Evolutionary conservation across 2,888 invertebrate genomes (phyloP).

Genomic region (Cataglyphis livida): DNA sequence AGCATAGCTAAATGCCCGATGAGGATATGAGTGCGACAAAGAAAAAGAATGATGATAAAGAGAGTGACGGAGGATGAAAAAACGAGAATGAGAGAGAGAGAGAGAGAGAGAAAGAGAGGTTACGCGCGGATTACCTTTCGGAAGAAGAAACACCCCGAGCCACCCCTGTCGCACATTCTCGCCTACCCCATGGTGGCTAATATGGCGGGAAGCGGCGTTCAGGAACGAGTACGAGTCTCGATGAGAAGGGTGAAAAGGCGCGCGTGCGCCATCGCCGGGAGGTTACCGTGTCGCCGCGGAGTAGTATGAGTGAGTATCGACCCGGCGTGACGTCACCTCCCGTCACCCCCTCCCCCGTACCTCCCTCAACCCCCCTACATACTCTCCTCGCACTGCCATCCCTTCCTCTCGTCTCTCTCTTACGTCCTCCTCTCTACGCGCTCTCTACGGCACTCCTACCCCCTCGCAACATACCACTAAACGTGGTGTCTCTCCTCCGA

Average conservation of each 20-base stretch:
- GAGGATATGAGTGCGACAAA: conserved; percentile 36
- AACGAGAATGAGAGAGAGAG: conserved; percentile 35
- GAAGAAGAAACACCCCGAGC: conserved; percentile 90
- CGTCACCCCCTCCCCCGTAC: conserved; percentile 30
- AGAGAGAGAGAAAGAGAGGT: conserved; percentile 39
- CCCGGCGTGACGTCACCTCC: conserved; percentile 82
- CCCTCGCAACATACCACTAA: conserved; percentile 29
- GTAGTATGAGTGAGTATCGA: conserved; percentile 82
- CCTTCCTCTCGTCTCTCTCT: not conserved
- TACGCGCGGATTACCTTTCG: conserved; percentile 86
- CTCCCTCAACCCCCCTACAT: conserved; percentile 12
- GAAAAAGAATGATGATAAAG: conserved; percentile 18
- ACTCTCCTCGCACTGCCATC: conserved; percentile 38
- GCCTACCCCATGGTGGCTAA: conserved; percentile 83
- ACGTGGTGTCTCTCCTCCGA: not conserved
- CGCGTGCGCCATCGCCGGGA: conserved; percentile 66
- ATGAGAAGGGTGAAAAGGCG: conserved; percentile 51
- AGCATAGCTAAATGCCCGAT: conserved; percentile 30
- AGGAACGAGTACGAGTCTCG: conserved; percentile 70
- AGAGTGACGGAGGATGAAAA: conserved; percentile 26
- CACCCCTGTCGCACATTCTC: conserved; percentile 90
- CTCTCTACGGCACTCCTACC: conserved; percentile 28
- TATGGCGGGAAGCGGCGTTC: conserved; percentile 82
- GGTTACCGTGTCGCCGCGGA: conserved; percentile 54
- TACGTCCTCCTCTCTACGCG: conserved; percentile 5